These are phyloP conservation scores for Sminthopsis crassicaudata DNA, from an alignment of 2,113 vertebrate genomes.

Conservation along the genomic window DNA sequence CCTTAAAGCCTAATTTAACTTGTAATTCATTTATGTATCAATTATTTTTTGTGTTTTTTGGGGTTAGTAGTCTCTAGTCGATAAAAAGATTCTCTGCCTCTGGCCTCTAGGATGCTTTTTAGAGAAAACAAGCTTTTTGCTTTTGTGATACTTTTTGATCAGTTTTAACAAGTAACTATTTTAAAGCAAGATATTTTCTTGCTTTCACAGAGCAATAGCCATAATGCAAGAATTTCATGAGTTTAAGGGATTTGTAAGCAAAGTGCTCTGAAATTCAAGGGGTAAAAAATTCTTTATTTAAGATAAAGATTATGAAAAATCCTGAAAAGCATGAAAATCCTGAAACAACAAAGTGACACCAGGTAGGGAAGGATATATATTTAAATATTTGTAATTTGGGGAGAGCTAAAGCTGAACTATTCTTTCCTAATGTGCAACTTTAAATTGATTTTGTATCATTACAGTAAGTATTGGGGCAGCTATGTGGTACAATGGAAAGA, in stretches of 20 bases:
- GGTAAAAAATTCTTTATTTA: not conserved
- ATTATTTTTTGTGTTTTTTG: not conserved
- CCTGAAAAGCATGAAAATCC: not conserved
- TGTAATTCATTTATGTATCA: not conserved
- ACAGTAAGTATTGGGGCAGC: not conserved
- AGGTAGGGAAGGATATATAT: not conserved
- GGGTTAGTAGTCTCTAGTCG: not conserved
- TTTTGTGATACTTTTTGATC: not conserved
- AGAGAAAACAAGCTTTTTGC: not conserved
- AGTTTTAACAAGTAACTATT: not conserved
- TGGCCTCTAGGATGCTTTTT: not conserved
- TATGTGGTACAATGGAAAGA: too few species aligned
- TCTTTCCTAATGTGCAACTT: not conserved
- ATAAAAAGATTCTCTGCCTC: not conserved
- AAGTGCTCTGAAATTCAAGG: not conserved
- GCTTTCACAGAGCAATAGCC: not conserved
- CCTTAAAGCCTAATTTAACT: not conserved
- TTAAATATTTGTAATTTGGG: not conserved
- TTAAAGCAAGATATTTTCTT: not conserved
- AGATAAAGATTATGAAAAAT: not conserved
- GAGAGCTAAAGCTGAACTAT: not conserved
- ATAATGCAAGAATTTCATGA: not conserved
- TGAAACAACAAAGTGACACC: not conserved
- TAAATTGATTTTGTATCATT: not conserved
- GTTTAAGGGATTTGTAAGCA: not conserved